Conservation (phyloP, 1,140 invertebrate species). For the Daktulosphaira vitifoliae region DNA sequence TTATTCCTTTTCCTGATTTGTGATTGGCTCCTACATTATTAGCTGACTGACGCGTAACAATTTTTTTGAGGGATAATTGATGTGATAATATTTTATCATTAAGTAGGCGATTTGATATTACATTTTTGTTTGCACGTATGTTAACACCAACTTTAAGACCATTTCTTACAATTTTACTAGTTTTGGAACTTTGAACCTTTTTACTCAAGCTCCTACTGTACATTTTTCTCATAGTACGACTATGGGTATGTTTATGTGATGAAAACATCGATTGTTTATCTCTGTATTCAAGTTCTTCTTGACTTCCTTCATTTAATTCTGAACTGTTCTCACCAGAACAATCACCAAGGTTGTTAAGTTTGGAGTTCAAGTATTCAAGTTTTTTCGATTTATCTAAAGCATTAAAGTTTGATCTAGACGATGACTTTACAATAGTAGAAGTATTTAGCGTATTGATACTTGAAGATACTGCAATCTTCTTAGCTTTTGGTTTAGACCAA, state of each 20-base stretch:
- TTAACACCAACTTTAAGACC: background rate
- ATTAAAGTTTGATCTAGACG: background rate
- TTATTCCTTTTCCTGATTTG: no score
- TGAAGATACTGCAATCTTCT: background rate
- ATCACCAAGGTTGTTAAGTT: background rate
- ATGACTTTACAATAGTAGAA: background rate
- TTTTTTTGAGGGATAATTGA: background rate
- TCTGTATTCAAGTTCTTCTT: constrained; percentile 1
- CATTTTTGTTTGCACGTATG: background rate
- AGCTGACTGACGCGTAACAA: background rate
- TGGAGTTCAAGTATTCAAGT: background rate
- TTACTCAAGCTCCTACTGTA: background rate
- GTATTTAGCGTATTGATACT: background rate
- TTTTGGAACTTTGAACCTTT: no score
- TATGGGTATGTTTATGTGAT: background rate
- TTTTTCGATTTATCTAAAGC: background rate
- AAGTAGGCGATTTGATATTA: background rate
- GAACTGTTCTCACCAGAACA: background rate
- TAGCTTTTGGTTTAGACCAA: background rate
- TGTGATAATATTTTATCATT: no score
- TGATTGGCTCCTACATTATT: no score
- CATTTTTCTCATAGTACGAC: background rate
- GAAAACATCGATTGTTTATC: background rate
- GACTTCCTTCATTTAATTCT: background rate
- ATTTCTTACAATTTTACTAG: background rate